Conservation (phyloP, 1,140 invertebrate genomes). For the Manduca sexta region DNA sequence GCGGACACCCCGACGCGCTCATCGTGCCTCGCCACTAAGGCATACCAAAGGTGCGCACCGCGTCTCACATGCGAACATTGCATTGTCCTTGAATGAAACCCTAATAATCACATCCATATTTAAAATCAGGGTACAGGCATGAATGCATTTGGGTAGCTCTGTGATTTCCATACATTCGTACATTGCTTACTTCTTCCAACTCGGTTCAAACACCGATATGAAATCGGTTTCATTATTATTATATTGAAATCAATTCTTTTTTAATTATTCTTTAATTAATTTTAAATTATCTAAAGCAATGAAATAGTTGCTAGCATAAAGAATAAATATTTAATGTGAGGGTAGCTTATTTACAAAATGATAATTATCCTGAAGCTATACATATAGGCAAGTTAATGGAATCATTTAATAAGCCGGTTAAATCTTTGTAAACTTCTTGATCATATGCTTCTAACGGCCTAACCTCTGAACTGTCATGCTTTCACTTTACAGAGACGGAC, state of each 20-base stretch:
- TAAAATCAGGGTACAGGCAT: constrained; percentile 9
- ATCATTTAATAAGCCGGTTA: too few species aligned
- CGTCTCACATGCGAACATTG: not conserved
- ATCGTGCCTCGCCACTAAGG: constrained; percentile 95
- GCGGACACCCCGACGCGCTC: constrained; percentile 92
- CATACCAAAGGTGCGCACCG: constrained; percentile 84
- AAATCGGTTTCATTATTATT: too few species aligned
- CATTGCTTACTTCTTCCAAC: not conserved
- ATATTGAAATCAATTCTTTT: too few species aligned
- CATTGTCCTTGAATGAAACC: constrained; percentile 3
- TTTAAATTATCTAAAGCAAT: not conserved
- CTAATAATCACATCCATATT: not conserved
- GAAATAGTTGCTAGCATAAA: not conserved
- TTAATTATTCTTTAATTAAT: too few species aligned
- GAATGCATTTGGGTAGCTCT: constrained; percentile 4
- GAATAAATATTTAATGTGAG: too few species aligned
- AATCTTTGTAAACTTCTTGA: too few species aligned
- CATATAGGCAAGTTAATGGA: too few species aligned
- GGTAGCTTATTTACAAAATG: too few species aligned
- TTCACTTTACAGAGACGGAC: constrained; percentile 71
- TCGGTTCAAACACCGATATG: not conserved
- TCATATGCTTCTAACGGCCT: constrained; percentile 48
- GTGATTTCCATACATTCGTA: not conserved
- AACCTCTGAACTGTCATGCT: constrained; percentile 65
- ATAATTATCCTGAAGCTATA: too few species aligned